Percentiles rank a stretch among this genome's conserved stretches.
Evolutionary conservation across 2,888 invertebrate genomes (phyloP).

Genomic region (Coenonympha glycerion): DNA sequence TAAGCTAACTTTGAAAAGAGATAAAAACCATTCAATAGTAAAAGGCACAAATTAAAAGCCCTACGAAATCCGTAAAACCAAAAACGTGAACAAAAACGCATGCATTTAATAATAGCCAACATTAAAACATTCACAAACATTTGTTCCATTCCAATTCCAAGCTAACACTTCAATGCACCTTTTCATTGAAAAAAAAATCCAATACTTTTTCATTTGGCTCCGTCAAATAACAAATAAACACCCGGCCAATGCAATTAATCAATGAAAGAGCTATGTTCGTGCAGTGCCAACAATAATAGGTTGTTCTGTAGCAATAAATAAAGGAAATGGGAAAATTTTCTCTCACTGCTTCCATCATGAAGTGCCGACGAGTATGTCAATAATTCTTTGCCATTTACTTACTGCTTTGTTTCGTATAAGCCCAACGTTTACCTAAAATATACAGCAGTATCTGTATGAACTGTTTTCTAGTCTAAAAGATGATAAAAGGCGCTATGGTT

Average conservation of each 20-base stretch:
- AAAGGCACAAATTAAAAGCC: no score
- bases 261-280: conserved; percentile 29
- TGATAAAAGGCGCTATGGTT: no score
- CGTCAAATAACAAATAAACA: conserved; percentile 32
- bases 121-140: conserved; percentile 16
- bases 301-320: conserved; percentile 19
- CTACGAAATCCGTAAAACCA: neutral
- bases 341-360: neutral
- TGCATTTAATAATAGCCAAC: neutral
- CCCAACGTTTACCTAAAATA: no score
- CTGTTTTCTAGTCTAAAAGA: no score
- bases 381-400: no score
- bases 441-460: no score
- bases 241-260: conserved; percentile 33
- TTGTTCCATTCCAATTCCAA: conserved; percentile 17
- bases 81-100: neutral
- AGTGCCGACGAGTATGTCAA: no score
- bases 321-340: conserved; percentile 9
- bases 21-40: no score
- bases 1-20: no score
- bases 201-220: conserved; percentile 26
- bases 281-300: conserved; percentile 17
- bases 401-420: no score
- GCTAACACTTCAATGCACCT: conserved; percentile 18
- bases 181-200: conserved; percentile 19